phyloP scores from a whole-genome alignment of 37 sponge, comb jelly and placozoan genomes.

The Halisarca cf. caerulea region DNA sequence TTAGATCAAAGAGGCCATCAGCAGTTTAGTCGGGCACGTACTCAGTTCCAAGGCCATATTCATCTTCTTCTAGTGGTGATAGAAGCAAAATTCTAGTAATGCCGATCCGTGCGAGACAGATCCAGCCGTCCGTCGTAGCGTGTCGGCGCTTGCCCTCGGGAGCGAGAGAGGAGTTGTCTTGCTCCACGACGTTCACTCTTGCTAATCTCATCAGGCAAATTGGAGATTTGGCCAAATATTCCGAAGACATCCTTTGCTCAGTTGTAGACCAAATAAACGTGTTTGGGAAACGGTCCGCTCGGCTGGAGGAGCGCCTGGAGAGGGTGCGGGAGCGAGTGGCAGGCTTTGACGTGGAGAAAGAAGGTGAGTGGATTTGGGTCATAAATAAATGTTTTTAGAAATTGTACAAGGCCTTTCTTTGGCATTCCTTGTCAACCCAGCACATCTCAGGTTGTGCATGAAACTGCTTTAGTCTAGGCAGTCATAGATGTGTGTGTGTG shows the following conservation, averaged over 20 bases:
- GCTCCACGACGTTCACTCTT: neutral
- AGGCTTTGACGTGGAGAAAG: neutral
- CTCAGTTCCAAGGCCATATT: too few relatives aligned
- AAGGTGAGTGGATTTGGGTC: neutral
- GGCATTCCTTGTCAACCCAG: too few relatives aligned
- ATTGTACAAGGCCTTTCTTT: too few relatives aligned
- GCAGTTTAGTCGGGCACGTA: too few relatives aligned
- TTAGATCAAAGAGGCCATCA: too few relatives aligned
- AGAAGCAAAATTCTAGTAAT: neutral
- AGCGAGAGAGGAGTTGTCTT: neutral
- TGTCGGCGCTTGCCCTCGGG: neutral
- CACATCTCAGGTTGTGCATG: too few relatives aligned
- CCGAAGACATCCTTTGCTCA: neutral
- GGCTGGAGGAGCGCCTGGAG: neutral
- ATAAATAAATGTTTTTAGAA: too few relatives aligned
- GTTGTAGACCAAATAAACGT: neutral
- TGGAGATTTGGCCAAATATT: neutral
- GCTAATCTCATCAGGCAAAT: constrained; percentile 2
- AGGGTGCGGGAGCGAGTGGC: neutral
- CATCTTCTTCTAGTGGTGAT: too few relatives aligned
- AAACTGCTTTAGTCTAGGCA: too few relatives aligned
- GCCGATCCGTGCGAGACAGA: neutral
- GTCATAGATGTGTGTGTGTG: too few relatives aligned
- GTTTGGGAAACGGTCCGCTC: neutral
- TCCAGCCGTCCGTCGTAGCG: neutral